Conservation (phyloP, 2,113 vertebrate species). For the Clupea harengus region DNA sequence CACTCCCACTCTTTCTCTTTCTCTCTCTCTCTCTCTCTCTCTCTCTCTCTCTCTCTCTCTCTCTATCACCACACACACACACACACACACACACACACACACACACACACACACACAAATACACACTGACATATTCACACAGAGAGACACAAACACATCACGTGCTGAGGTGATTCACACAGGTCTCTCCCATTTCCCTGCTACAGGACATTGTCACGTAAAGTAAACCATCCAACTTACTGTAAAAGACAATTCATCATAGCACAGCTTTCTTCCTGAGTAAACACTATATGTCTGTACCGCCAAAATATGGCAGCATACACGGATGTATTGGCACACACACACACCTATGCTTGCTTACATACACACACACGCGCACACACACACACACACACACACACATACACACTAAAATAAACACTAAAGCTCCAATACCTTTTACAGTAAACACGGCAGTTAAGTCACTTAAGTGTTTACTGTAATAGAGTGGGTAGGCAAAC, state of each 20-base stretch:
- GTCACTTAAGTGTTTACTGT: too few relatives aligned
- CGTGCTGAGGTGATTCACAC: background rate
- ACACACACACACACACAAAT: background rate
- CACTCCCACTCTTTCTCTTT: background rate
- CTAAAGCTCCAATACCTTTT: background rate
- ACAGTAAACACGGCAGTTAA: too few relatives aligned
- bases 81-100: slow-evolving; percentile 2
- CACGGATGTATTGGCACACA: background rate
- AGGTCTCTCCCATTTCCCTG: background rate
- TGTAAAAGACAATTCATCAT: slow-evolving; percentile 5
- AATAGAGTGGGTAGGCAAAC: too few relatives aligned
- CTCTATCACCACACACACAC: background rate
- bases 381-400: slow-evolving; percentile 5
- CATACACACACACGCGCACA: background rate
- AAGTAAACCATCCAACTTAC: background rate
- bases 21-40: slow-evolving; percentile 4
- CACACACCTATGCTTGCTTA: background rate
- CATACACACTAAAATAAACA: background rate
- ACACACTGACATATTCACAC: background rate
- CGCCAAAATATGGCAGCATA: background rate
- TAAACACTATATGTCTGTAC: background rate
- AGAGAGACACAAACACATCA: background rate
- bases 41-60: background rate
- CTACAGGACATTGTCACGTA: background rate
- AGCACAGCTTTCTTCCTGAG: background rate